Evolutionary conservation across 2,888 invertebrate species (phyloP).

Genomic region (Chirona hameri): DNA sequence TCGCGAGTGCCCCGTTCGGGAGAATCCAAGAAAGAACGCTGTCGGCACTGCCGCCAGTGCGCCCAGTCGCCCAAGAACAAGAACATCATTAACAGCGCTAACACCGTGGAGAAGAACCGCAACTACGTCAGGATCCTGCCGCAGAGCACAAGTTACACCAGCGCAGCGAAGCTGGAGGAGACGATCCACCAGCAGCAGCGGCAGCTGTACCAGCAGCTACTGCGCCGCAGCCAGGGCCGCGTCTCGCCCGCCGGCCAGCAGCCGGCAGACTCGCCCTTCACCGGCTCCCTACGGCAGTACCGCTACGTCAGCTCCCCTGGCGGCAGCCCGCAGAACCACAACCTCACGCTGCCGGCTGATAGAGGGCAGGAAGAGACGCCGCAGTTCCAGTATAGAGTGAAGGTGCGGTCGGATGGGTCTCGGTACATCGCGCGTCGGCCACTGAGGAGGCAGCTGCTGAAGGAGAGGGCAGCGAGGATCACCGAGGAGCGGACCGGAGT

Average conservation of each 20-base stretch:
- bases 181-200: conserved; percentile 63
- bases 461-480: conserved; percentile 63
- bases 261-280: conserved; percentile 29
- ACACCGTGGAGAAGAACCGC: conserved; percentile 32
- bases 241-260: conserved; percentile 39
- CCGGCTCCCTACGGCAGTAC: not conserved
- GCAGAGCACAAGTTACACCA: conserved; percentile 65
- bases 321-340: not conserved
- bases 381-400: conserved; percentile 70
- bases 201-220: conserved; percentile 57
- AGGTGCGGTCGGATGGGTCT: conserved; percentile 68
- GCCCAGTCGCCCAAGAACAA: conserved; percentile 33
- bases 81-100: conserved; percentile 25
- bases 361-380: conserved; percentile 46
- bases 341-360: not conserved
- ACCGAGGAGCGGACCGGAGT: conserved; percentile 63
- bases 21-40: conserved; percentile 42
- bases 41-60: conserved; percentile 42
- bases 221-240: conserved; percentile 47
- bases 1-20: conserved; percentile 38
- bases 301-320: conserved; percentile 12
- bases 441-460: conserved; percentile 61
- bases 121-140: conserved; percentile 40
- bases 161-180: conserved; percentile 63
- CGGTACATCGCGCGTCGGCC: conserved; percentile 71